These are phyloP conservation scores for Magallana gigas DNA, from an alignment of 1,140 invertebrate genomes.

Conservation along the genomic window DNA sequence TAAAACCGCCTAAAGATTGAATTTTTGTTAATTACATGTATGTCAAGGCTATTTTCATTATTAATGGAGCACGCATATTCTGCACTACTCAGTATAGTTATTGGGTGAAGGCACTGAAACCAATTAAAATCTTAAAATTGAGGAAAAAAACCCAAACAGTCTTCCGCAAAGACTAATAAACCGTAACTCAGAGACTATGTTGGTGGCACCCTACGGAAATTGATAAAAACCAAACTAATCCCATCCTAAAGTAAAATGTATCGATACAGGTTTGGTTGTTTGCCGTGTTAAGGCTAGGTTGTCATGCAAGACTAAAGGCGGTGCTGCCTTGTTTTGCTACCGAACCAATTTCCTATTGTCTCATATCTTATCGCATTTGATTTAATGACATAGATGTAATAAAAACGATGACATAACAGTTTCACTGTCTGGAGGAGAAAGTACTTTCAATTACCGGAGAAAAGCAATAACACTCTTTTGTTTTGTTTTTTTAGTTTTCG, in stretches of 20 bases:
- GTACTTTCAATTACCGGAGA: constrained; percentile 25
- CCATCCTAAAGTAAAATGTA: background rate
- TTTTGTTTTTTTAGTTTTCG: background rate
- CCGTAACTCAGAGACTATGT: background rate
- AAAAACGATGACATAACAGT: background rate
- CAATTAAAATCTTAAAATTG: background rate
- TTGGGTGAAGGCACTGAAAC: background rate
- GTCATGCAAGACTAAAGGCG: background rate
- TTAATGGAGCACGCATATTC: background rate
- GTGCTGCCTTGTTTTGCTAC: background rate
- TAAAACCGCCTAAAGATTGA: background rate
- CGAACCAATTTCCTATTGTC: constrained; percentile 17
- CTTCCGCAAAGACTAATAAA: constrained; percentile 24
- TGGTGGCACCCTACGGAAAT: background rate
- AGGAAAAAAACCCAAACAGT: background rate
- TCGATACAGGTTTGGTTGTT: background rate
- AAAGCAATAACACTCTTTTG: background rate
- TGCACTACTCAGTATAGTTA: background rate
- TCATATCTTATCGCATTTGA: background rate
- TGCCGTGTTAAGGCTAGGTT: background rate
- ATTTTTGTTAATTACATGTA: constrained; percentile 2
- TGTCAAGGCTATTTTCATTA: background rate
- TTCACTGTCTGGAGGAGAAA: background rate
- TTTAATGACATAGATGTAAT: background rate
- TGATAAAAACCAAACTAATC: constrained; percentile 2